Base-by-base conservation (phyloP, 2,888 invertebrate genomes). In the Eupithecia abbreviata region DNA sequence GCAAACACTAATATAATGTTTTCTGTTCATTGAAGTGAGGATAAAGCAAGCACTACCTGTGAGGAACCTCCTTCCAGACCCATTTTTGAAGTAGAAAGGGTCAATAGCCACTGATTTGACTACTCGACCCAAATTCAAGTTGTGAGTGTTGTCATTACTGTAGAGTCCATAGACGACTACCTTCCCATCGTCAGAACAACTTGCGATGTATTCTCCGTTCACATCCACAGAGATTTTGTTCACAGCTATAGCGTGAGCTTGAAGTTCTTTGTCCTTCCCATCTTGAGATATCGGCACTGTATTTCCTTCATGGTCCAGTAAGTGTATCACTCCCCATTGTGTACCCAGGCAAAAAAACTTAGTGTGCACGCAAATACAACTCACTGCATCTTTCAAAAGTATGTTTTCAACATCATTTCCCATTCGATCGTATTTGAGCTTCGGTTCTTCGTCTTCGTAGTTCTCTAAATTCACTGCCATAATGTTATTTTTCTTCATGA, bases 311-410 rank as follows among this genome's bases (percentile, higher is more conserved):
- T 99, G 99, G 90, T 99, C 99, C 75, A 99, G 91, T 76, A 99
- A 94, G 88, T 98, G 97, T 76, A 99, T 97, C 80, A 96, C 96
- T 3, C 99, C 99, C 97, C 98, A 98, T 88, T 98, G 97, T 15
- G 98, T 98, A 45, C 99, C 99, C 80, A 99, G 94, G 85, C 98
- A 98, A 73, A 99, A 96, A 92, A 99, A 99, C 97, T 99, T 99
- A 10, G 98, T 96, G 92, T 99, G 98, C 67, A 99, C 98, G 80
- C 98, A 98, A 86, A 99, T 97, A 89, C 98, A 99, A 89, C 98
- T 98, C 76, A 96, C 95, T 72, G 98, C 98, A 83, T 97, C 97
- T 87, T 97, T 97, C 86, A 97, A 96, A 51, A 99, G 94, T 85
- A 99, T 98, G 85, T 96, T 96, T 87, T 97, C 96, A 66, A 99